phyloP scores from a whole-genome alignment of 1,140 invertebrate genomes.

The Drosophila chauvacae region DNA sequence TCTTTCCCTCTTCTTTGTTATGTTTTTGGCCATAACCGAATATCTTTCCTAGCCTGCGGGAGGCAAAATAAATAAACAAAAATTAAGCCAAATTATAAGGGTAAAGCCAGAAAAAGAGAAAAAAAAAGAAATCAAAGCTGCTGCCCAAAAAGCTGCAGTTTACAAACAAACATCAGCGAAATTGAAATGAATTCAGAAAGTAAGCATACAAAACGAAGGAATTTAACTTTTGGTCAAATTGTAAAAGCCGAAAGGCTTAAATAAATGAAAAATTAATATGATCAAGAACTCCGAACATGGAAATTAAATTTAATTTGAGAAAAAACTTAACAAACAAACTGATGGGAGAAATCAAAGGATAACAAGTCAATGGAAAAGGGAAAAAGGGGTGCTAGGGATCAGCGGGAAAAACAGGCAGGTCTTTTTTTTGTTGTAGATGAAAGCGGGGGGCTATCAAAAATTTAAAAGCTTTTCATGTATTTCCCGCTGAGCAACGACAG shows the following conservation, averaged over 20 bases:
- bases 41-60: constrained; percentile 45
- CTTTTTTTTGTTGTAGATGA: constrained; percentile 11
- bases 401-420: constrained; percentile 18
- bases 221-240: constrained; percentile 34
- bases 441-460: constrained; percentile 58
- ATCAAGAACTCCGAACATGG: constrained; percentile 30
- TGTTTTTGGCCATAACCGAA: constrained; percentile 43
- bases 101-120: constrained; percentile 1
- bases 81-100: constrained; percentile 39
- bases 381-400: constrained; percentile 20
- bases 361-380: background rate
- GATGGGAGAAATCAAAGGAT: constrained; percentile 39
- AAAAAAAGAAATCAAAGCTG: constrained; percentile 8
- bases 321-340: constrained; percentile 35
- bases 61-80: constrained; percentile 29
- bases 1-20: constrained; percentile 10
- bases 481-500: constrained; percentile 36
- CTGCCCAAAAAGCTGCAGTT: constrained; percentile 22
- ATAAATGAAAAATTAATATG: constrained; percentile 42
- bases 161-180: constrained; percentile 10
- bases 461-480: constrained; percentile 72
- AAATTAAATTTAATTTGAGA: constrained; percentile 62
- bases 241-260: constrained; percentile 21
- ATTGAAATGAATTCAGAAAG: constrained; percentile 26
- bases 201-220: background rate